Conservation (phyloP, 1,140 invertebrate species). For the Dermatophagoides farinae region DNA sequence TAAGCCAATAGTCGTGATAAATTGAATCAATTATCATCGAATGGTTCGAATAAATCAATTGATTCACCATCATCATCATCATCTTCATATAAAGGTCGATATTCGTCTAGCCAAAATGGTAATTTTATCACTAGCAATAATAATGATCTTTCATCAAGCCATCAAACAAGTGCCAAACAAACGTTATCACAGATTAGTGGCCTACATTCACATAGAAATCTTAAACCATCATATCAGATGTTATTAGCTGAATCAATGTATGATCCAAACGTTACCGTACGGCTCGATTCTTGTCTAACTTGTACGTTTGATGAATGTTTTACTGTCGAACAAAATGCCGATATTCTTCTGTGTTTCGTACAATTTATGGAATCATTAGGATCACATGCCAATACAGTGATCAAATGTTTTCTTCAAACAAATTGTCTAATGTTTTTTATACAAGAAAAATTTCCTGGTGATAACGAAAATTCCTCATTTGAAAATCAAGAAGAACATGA, state of each 20-base stretch:
- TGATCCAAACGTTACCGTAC: slow-evolving; percentile 12
- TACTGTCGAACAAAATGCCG: slow-evolving; percentile 31
- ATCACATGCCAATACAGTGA: slow-evolving; percentile 28
- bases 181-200: slow-evolving; percentile 2
- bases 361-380: slow-evolving; percentile 44
- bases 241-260: slow-evolving; percentile 17
- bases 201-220: slow-evolving; percentile 10
- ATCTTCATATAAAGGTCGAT: not conserved
- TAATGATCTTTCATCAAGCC: too few species aligned
- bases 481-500: not conserved
- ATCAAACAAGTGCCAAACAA: too few species aligned
- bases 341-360: slow-evolving; percentile 46
- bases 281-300: slow-evolving; percentile 26
- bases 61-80: not conserved
- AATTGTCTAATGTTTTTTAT: slow-evolving; percentile 34
- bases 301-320: slow-evolving; percentile 42
- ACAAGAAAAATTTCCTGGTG: not conserved
- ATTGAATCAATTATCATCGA: not conserved
- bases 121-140: not conserved
- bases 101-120: not conserved
- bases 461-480: not conserved
- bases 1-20: not conserved
- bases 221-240: slow-evolving; percentile 10
- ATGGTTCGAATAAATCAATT: not conserved
- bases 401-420: slow-evolving; percentile 50